Evolutionary conservation across 2,113 vertebrate species (phyloP).

Genomic region (Rhinolophus sinicus): DNA sequence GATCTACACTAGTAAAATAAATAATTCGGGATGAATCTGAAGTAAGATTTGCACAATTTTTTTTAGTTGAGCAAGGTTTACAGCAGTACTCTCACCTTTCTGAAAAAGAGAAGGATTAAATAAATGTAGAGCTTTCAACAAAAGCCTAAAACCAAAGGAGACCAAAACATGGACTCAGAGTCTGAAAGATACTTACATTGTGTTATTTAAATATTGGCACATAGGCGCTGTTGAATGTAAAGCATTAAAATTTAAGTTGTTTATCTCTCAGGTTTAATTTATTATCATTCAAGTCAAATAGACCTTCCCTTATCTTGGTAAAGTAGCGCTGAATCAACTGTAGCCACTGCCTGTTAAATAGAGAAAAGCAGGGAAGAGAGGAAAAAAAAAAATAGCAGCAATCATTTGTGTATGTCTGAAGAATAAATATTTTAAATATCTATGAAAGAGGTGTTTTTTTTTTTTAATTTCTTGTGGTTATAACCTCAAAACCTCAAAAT

Average conservation of each 20-base stretch:
- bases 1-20: conserved; percentile 26
- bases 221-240: conserved; percentile 39
- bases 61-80: background rate
- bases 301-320: conserved; percentile 43
- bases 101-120: conserved; percentile 2
- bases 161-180: conserved; percentile 45
- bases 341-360: conserved; percentile 9
- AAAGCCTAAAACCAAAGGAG: conserved; percentile 50
- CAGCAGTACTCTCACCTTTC: conserved; percentile 37
- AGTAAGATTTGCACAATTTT: background rate
- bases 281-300: conserved; percentile 62
- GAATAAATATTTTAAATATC: conserved; percentile 33
- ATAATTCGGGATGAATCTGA: conserved; percentile 27
- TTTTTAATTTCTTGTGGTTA: conserved; percentile 23
- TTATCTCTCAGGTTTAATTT: conserved; percentile 72
- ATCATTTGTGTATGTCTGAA: background rate
- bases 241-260: conserved; percentile 67
- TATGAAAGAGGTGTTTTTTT: conserved; percentile 10
- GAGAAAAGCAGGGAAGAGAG: background rate
- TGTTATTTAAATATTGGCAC: conserved; percentile 71
- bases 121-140: conserved; percentile 47
- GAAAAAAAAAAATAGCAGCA: background rate
- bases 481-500: conserved; percentile 29
- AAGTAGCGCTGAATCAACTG: conserved; percentile 38
- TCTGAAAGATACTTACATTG: conserved; percentile 25